A percentile compares a stretch with the other conserved stretches of the same genome.
phyloP scores from a whole-genome alignment of 2,113 vertebrate species.

The Melanerpes aurifrons region DNA sequence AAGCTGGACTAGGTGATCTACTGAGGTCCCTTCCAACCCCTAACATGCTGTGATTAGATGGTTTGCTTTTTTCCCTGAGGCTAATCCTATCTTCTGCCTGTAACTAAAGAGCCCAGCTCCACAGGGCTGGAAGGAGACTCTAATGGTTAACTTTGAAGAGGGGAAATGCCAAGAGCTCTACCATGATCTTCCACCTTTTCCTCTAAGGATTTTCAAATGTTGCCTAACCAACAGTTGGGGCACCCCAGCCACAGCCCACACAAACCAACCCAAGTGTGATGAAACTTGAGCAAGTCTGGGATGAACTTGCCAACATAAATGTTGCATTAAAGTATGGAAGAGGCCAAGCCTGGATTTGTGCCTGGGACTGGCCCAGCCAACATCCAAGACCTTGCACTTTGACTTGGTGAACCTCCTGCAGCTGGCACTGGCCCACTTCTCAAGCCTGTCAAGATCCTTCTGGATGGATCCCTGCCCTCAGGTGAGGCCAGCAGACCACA shows the following conservation, averaged over 20 bases:
- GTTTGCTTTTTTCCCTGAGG: fast-evolving
- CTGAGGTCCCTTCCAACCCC: no score
- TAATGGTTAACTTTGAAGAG: not conserved
- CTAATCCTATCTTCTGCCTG: not conserved
- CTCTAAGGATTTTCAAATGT: not conserved
- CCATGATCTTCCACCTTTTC: not conserved
- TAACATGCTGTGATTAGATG: not conserved
- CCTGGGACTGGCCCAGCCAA: not conserved
- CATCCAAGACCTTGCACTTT: no score
- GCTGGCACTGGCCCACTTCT: no score
- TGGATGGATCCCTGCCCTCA: no score
- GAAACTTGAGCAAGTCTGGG: not conserved
- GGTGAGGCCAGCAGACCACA: no score
- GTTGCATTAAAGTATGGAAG: not conserved
- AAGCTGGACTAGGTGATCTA: no score
- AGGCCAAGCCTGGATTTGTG: not conserved
- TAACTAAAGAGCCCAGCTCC: not conserved
- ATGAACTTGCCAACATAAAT: not conserved
- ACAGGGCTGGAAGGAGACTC: not conserved
- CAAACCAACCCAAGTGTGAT: not conserved
- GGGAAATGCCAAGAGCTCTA: not conserved
- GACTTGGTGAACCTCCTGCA: no score
- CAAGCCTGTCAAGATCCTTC: no score
- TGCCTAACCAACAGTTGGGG: not conserved
- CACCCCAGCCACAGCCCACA: not conserved